These are phyloP conservation scores for Hirtodrosophila trivittata DNA, from an alignment of 2,888 invertebrate species.

Conservation along the genomic window DNA sequence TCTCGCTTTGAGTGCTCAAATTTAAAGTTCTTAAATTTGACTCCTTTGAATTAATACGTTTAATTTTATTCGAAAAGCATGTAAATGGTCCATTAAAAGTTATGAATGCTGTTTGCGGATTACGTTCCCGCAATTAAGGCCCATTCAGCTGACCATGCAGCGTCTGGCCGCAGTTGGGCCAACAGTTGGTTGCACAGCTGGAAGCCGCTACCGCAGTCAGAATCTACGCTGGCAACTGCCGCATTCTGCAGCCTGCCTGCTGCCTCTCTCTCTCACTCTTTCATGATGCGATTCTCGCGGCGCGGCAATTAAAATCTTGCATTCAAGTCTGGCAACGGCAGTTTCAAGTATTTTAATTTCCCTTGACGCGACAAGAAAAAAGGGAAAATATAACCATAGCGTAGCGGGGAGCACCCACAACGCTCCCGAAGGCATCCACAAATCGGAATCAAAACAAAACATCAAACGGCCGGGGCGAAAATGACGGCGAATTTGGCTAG, in stretches of 20 bases:
- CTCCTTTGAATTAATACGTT: too few species aligned
- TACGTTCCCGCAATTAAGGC: constrained; percentile 37
- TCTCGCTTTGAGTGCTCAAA: too few species aligned
- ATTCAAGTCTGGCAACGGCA: constrained; percentile 54
- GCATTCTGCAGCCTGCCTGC: background rate
- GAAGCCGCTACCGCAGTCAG: constrained; percentile 18
- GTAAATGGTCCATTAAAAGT: constrained; percentile 1
- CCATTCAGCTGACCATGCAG: constrained; percentile 39
- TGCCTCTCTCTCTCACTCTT: too few species aligned
- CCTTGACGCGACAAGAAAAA: constrained; percentile 57
- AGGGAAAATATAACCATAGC: constrained; percentile 7
- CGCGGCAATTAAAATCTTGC: constrained; percentile 75
- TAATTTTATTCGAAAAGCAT: too few species aligned
- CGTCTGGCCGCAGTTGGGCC: constrained; percentile 42
- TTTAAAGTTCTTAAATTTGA: too few species aligned
- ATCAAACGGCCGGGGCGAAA: constrained; percentile 25
- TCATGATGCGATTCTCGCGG: constrained; percentile 36
- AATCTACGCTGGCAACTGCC: constrained; percentile 15
- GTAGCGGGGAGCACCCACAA: constrained; percentile 19
- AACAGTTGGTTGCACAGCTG: constrained; percentile 75
- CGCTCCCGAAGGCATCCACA: constrained; percentile 33
- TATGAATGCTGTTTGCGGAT: constrained; percentile 4
- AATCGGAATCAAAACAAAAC: constrained; percentile 73
- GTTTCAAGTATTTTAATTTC: constrained; percentile 71
- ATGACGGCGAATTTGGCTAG: constrained; percentile 27